Base-by-base conservation (phyloP, 2,888 invertebrate genomes). In the Deilephila porcellus region DNA sequence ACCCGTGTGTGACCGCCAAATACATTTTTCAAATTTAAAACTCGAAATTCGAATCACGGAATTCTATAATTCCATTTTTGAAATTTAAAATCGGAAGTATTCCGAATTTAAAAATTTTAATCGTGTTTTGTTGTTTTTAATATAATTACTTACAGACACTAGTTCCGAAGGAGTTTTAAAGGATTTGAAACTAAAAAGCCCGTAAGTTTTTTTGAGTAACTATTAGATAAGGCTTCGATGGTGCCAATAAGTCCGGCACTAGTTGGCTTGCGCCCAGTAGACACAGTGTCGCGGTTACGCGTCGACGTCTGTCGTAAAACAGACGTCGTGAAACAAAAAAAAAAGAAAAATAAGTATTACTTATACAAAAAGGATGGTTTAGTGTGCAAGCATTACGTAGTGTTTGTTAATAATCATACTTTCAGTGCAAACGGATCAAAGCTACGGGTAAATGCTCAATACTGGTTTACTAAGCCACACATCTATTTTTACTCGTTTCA, bases 191-290 rank as follows among this genome's bases (percentile, higher is more conserved):
- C 32, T 63, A 60, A 67, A 20, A 64, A 56, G n/a, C 3, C 11
- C 59, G 53, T 56, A 8, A 19, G n/a, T 73, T 56, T 29, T 56
- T 53, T 45, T 63, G 6, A 52, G 29, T 29, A 32, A 67, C 73
- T 71, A 60, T 71, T 75, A 53, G 60, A 81, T 82, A 80, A 83
- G 81, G 79, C 77, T 83, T 88, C 85, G 84, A 81, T 84, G 85
- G 84, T 88, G 87, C 83, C 88, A 86, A 86, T 87, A 87, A 83
- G 81, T 80, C 83, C 83, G 81, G 79, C 81, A 80, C 83, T 83
- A 84, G 87, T 88, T 86, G 84, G 84, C 87, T 88, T 86, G 91
- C 90, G 91, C 91, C 89, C 93, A 93, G 94, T 94, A 87, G 89
- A 85, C 82, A 80, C 81, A 79, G 86, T 84, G 87, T 78, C 91